A percentile compares a stretch with the other conserved stretches of the same genome.
phyloP scores from a whole-genome alignment of 1,140 invertebrate species.

The Drosophila bocqueti region DNA sequence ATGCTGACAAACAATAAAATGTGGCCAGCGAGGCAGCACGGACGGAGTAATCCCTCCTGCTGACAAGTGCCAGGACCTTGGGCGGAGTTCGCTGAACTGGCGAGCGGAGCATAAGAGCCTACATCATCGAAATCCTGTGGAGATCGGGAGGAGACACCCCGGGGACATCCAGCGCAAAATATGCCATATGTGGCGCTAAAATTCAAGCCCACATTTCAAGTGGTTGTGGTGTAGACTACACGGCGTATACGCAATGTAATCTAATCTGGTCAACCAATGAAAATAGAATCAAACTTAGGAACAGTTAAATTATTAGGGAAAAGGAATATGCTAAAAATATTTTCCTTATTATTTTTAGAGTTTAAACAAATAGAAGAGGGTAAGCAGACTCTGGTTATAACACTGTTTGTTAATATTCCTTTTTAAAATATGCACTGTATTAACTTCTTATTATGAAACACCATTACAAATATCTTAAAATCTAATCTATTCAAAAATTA shows the following conservation, averaged over 20 bases:
- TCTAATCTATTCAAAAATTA: too few species aligned
- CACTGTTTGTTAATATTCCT: neutral
- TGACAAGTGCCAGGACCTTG: conserved; percentile 50
- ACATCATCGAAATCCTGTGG: conserved; percentile 28
- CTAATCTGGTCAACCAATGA: neutral
- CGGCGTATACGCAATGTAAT: conserved; percentile 14
- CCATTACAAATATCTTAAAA: neutral
- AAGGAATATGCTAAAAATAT: neutral
- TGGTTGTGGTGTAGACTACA: conserved; percentile 15
- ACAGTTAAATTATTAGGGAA: neutral
- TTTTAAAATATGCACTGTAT: neutral
- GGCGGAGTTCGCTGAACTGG: conserved; percentile 34
- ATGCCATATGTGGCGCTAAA: conserved; percentile 26
- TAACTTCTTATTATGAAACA: too few species aligned
- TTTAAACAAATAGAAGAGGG: too few species aligned
- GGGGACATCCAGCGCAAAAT: conserved; percentile 6
- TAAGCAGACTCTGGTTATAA: neutral
- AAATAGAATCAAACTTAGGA: neutral
- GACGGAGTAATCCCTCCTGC: conserved; percentile 62
- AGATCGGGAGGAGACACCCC: conserved; percentile 22
- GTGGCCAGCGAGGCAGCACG: conserved; percentile 42
- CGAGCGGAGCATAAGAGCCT: conserved; percentile 37
- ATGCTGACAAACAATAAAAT: conserved; percentile 69
- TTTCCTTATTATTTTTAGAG: neutral
- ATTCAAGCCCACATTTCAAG: conserved; percentile 17